Evolutionary conservation across 2,888 invertebrate genomes (phyloP), one percentile per base, ranked within the genome.

Genomic region (Allophyes oxyacanthae): DNA sequence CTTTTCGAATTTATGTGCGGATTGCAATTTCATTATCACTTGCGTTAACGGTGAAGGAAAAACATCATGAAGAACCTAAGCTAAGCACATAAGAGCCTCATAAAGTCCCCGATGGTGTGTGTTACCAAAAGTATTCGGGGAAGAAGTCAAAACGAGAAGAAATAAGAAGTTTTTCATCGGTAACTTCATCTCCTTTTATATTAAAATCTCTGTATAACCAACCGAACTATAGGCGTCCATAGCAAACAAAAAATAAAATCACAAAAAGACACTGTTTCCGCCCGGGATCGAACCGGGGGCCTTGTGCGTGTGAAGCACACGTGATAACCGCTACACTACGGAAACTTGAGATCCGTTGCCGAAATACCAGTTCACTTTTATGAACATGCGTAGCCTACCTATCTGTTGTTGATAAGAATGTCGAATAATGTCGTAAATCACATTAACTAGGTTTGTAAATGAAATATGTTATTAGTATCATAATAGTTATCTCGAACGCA

Each of bases 281-380:
- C 95, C 95, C 95, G 95, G 95, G 95, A 95, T 95, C 95, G 95
- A 95, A 95, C 95, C 95, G 95, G 95, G 95, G 95, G 90, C 95
- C 95, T 95, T 95, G 96, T 96, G 96, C 96, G 96, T 96, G 96
- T 96, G 96, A 96, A 96, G 96, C 96, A 96, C 96, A 96, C 96
- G 96, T 96, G 96, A 96, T 96, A 96, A 96, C 96, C 96, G 95
- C 96, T 96, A 96, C 96, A 96, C 96, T 95, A 96, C 96, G 95
- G 95, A 95, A 95, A 95, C 95, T 75, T 84, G 37, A 7, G 0
- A 0, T 0, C 0, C 0, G 0, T 0, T 0, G 0, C 0, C 25
- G 6, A 67, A 67, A 64, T 64, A 59, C 6, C 0, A 0, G 33
- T 45, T 33, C 6, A 0, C 0, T 10, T 52, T 0, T 0, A 2